These are phyloP conservation scores for Omphaloscelis lunosa DNA, from an alignment of 2,888 invertebrate species.

Conservation along the genomic window DNA sequence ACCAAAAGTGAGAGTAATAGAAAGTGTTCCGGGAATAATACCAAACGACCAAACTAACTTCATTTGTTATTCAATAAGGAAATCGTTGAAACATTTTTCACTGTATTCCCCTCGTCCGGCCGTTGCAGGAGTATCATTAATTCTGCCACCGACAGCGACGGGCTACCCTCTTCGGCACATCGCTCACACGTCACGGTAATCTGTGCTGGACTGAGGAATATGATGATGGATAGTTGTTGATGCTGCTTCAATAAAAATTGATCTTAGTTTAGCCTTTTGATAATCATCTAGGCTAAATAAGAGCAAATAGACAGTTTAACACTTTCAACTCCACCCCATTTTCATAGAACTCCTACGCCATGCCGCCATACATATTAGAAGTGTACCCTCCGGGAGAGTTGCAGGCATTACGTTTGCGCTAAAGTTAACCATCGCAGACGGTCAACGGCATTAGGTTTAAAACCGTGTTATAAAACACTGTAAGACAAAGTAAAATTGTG, in stretches of 20 bases:
- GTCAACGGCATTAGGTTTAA: no score
- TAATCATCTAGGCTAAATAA: neutral
- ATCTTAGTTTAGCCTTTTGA: neutral
- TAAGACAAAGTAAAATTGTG: no score
- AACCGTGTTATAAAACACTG: no score
- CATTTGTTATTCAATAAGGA: slow-evolving; percentile 50
- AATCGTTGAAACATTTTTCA: slow-evolving; percentile 53
- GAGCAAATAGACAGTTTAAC: neutral
- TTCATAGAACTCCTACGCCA: no score
- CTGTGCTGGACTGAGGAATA: slow-evolving; percentile 21
- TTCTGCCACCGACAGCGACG: slow-evolving; percentile 44
- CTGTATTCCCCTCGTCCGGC: slow-evolving; percentile 44
- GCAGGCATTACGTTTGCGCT: no score
- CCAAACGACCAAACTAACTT: slow-evolving; percentile 31
- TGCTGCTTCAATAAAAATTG: slow-evolving; percentile 14
- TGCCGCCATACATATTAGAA: no score
- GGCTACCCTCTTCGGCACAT: slow-evolving; percentile 33
- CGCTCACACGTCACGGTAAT: slow-evolving; percentile 45
- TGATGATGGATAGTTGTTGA: slow-evolving; percentile 24
- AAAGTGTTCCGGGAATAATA: slow-evolving; percentile 3
- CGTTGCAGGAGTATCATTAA: slow-evolving; percentile 56
- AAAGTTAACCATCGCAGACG: no score
- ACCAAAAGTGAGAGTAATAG: no score
- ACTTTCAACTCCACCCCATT: no score
- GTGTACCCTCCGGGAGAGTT: no score